Evolutionary conservation across 2,113 vertebrate species (phyloP).

Genomic region (Alaudala cheleensis): DNA sequence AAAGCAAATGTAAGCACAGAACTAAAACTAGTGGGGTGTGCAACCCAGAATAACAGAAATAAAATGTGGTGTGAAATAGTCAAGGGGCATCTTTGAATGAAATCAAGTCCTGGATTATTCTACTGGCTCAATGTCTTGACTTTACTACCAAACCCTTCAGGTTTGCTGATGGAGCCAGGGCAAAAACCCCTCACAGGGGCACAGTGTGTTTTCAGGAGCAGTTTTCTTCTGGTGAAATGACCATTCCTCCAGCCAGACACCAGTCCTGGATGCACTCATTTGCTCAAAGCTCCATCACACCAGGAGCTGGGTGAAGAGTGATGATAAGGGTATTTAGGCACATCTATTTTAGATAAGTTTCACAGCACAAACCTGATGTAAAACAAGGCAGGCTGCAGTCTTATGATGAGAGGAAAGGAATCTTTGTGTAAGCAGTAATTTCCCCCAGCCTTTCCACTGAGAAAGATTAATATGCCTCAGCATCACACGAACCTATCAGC

Average conservation of each 20-base stretch:
- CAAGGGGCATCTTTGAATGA: not conserved
- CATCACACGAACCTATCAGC: not conserved
- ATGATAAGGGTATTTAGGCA: not conserved
- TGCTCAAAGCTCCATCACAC: not conserved
- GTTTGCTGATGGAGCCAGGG: not conserved
- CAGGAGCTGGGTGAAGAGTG: not conserved
- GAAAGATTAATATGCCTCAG: not conserved
- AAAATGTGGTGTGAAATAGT: not conserved
- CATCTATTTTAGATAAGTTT: not conserved
- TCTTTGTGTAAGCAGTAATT: not conserved
- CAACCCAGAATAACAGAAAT: not conserved
- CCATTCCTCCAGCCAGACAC: not conserved
- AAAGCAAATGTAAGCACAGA: not conserved
- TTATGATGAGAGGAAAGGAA: not conserved
- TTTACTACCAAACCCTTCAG: not conserved
- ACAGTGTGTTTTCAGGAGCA: not conserved
- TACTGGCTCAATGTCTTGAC: not conserved
- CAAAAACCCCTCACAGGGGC: fast-evolving
- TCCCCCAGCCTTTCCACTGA: not conserved
- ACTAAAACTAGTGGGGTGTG: not conserved
- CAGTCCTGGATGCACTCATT: not conserved
- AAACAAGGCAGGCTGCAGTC: not conserved
- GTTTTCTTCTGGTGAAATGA: not conserved
- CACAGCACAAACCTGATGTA: not conserved
- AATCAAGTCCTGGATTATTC: not conserved